Evolutionary conservation across 2,797 vertebrate genomes (phyloP), one percentile per base, ranked within the genome.

Genomic region (Eleutherodactylus coqui): DNA sequence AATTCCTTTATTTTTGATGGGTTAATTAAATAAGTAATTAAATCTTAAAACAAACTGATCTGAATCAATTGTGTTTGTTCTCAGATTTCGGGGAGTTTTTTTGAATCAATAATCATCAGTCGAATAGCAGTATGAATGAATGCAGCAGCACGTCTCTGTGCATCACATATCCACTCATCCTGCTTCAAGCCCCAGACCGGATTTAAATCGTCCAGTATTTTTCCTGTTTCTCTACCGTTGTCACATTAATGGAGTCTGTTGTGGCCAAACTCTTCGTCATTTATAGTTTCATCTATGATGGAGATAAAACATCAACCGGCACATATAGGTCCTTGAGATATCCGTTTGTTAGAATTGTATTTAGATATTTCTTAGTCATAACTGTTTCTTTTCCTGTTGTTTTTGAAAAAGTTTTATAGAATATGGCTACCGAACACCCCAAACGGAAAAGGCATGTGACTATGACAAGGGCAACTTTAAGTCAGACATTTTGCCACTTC

Each of bases 21-120:
- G 70, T 73, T 41, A 73, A 73, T 73, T 73, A 73, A 70, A 70
- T 70, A 70, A 45, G 70, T 27, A 45, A 73, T 73, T 43, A 73
- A 73, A 73, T 73, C 24, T 73, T 73, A 73, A 73, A 73, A 73
- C 70, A 73, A 45, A 27, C 70, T 73, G 70, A 73, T 73, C 38
- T 73, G 70, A 73, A 73, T 45, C 24, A 73, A 73, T 45, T 73
- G 24, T 73, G 45, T 73, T 45, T 73, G 70, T 45, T 73, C 41
- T 6, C 2, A 13, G 41, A 73, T 73, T 73, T 45, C n/a, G 27
- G 38, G 24, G 24, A 73, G 24, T n/a, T 43, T 73, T 53, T 73
- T n/a, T 27, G 5, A 72, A 73, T 73, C 70, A 73, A 73, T 73
- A 43, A 73, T 73, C 70, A 73, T 73, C 70, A 73, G 41, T 41